phyloP scores from a whole-genome alignment of 37 sponge, comb jelly and placozoan genomes.

The Chondrilla cf. caribensis region DNA sequence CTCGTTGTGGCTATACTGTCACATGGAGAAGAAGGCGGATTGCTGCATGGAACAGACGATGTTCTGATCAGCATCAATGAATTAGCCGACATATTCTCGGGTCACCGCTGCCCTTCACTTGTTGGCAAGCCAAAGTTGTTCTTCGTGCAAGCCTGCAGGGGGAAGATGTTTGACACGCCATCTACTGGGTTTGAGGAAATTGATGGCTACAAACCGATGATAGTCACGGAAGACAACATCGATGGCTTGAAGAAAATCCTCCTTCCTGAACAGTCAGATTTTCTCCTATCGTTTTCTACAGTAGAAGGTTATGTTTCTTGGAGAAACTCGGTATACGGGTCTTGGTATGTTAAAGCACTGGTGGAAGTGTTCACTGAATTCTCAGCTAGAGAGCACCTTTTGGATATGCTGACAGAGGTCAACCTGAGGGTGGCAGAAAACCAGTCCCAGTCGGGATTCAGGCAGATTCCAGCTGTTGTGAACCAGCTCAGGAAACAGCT shows the following conservation, averaged over 20 bases:
- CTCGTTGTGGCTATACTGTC: conserved; percentile 30
- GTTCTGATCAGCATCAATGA: conserved; percentile 12
- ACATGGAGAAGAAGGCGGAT: conserved; percentile 31
- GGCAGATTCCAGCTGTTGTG: conserved; percentile 11
- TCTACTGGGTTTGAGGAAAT: not conserved
- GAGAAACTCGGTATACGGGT: conserved; percentile 29
- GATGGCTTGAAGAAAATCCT: not conserved
- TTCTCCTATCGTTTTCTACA: conserved; percentile 20
- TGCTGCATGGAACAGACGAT: conserved; percentile 23
- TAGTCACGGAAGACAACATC: not conserved
- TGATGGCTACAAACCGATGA: not conserved
- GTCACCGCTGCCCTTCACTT: not conserved
- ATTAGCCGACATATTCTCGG: not conserved
- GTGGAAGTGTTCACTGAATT: conserved; percentile 15
- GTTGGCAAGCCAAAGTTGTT: conserved; percentile 43
- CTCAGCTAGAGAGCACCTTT: conserved; percentile 30
- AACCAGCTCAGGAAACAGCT: conserved; percentile 10
- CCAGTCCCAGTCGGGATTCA: conserved; percentile 20
- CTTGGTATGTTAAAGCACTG: conserved; percentile 51
- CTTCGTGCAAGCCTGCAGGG: conserved; percentile 32
- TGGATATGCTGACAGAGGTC: conserved; percentile 47
- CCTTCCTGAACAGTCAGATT: conserved; percentile 10
- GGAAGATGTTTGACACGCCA: not conserved
- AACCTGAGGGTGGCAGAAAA: conserved; percentile 32
- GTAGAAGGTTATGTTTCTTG: conserved; percentile 18